Conservation (phyloP, 2,113 vertebrate species). For the Heterochromis multidens region DNA sequence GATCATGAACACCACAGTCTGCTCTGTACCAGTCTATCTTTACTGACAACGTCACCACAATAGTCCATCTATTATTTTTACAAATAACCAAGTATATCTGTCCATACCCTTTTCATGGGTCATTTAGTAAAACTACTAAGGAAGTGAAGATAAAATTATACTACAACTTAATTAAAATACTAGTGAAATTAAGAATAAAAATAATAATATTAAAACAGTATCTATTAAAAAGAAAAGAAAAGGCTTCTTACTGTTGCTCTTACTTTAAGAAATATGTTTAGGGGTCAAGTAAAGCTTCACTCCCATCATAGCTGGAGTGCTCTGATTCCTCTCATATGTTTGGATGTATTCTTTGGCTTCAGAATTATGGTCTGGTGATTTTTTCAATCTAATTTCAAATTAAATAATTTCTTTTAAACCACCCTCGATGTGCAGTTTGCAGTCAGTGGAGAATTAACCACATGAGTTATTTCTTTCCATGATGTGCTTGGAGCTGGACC, state of each 20-base stretch:
- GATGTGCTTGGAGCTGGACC: background rate
- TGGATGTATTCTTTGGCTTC: background rate
- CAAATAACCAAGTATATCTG: background rate
- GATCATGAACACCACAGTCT: background rate
- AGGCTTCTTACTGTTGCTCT: background rate
- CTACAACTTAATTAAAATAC: no score
- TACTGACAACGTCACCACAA: background rate
- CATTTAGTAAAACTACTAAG: fast-evolving
- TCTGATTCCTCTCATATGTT: background rate
- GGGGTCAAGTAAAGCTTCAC: conserved; percentile 13
- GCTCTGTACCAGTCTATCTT: background rate
- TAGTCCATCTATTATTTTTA: background rate
- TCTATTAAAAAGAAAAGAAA: no score
- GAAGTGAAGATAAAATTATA: background rate
- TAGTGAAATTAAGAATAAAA: no score
- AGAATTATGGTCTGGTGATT: background rate
- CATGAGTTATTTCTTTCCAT: conserved; percentile 6
- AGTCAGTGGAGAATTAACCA: background rate
- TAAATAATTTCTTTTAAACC: background rate
- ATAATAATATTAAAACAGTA: no score
- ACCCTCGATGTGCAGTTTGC: background rate
- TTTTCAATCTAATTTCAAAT: background rate
- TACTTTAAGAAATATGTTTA: background rate
- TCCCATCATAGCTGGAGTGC: background rate
- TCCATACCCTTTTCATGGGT: fast-evolving